phyloP scores from a whole-genome alignment of 2,888 invertebrate species.

The Pteria penguin region DNA sequence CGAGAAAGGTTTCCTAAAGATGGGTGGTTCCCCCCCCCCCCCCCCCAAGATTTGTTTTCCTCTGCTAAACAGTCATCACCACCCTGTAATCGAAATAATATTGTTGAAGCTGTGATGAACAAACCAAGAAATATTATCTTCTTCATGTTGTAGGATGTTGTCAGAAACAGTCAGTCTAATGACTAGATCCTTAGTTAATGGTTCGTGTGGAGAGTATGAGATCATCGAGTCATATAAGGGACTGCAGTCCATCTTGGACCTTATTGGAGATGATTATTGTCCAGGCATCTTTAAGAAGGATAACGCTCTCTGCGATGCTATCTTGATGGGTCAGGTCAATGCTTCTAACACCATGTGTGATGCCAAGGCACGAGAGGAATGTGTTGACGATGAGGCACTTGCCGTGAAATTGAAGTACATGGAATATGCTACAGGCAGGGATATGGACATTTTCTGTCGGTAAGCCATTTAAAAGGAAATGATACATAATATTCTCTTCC shows the following conservation, averaged over 20 bases:
- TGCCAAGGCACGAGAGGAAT: neutral
- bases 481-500: too few species aligned
- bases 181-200: constrained; percentile 8
- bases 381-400: neutral
- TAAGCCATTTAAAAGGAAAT: constrained; percentile 17
- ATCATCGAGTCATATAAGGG: constrained; percentile 9
- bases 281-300: constrained; percentile 9
- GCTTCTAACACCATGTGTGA: constrained; percentile 3
- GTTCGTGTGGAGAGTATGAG: constrained; percentile 33
- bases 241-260: constrained; percentile 10
- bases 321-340: neutral
- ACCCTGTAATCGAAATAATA: too few species aligned
- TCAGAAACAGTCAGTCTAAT: constrained; percentile 20
- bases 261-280: constrained; percentile 24
- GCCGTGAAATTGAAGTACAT: neutral
- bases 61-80: too few species aligned
- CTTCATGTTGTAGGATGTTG: too few species aligned
- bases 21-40: too few species aligned
- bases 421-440: neutral
- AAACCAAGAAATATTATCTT: too few species aligned
- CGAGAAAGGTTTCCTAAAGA: too few species aligned
- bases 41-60: too few species aligned
- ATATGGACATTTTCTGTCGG: constrained; percentile 24
- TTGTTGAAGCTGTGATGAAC: too few species aligned
- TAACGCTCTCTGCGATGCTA: neutral